These are phyloP conservation scores for Chloroclystis v-ata DNA, from an alignment of 2,888 invertebrate species.

Conservation along the genomic window DNA sequence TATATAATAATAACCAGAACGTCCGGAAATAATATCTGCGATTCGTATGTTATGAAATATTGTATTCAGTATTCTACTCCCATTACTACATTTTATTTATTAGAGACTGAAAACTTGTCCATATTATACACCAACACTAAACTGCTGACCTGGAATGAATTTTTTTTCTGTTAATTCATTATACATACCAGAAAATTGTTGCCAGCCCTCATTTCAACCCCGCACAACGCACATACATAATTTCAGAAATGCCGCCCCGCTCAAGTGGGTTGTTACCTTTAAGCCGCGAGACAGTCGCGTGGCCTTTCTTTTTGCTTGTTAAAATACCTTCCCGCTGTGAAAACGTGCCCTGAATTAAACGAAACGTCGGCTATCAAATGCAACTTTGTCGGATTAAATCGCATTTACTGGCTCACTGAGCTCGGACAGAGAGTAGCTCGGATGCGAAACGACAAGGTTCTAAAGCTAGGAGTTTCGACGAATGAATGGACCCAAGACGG, in stretches of 20 bases:
- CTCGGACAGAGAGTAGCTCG: background rate
- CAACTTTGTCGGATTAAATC: background rate
- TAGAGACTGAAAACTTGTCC: too few relatives aligned
- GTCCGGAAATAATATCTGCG: too few relatives aligned
- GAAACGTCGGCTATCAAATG: background rate
- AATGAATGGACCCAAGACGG: background rate
- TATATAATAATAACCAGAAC: too few relatives aligned
- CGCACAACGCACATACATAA: background rate
- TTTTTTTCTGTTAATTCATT: too few relatives aligned
- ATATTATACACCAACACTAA: too few relatives aligned
- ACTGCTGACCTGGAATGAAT: too few relatives aligned
- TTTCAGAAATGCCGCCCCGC: background rate
- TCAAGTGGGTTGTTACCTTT: background rate
- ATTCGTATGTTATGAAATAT: too few relatives aligned
- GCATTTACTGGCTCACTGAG: background rate
- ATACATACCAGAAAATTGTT: too few relatives aligned
- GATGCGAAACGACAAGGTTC: background rate
- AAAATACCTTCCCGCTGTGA: conserved; percentile 52
- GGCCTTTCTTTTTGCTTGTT: conserved; percentile 57
- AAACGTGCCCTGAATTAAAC: conserved; percentile 43
- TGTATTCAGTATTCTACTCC: too few relatives aligned
- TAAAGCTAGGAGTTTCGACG: background rate
- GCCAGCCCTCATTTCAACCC: background rate
- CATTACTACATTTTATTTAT: too few relatives aligned
- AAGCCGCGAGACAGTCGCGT: conserved; percentile 38